Conservation (phyloP, 2,888 invertebrate genomes). For the Tetramorium bicarinatum region DNA sequence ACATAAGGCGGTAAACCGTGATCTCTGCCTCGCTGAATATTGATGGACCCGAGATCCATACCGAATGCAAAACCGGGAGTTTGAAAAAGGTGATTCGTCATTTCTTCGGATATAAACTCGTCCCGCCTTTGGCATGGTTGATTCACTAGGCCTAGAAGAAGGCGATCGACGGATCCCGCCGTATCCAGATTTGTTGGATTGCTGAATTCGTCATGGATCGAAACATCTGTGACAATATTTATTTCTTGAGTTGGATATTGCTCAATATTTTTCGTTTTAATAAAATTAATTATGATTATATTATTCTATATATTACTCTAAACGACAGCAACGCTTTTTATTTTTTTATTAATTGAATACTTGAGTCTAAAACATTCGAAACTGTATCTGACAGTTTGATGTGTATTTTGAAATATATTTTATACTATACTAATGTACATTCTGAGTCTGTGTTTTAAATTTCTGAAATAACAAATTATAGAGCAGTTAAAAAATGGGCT, state of each 20-base stretch:
- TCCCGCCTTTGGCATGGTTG: slow-evolving; percentile 93
- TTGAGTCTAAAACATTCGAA: neutral
- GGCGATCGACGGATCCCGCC: slow-evolving; percentile 92
- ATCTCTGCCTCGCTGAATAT: slow-evolving; percentile 95
- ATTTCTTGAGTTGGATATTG: neutral
- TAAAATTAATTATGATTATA: neutral
- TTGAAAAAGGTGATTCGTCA: slow-evolving; percentile 95
- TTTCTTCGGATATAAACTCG: slow-evolving; percentile 93
- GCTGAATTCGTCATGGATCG: slow-evolving; percentile 92
- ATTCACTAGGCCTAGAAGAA: slow-evolving; percentile 92
- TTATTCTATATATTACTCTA: neutral
- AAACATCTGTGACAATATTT: slow-evolving; percentile 89
- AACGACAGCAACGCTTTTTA: neutral
- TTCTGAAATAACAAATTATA: neutral
- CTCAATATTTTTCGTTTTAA: neutral
- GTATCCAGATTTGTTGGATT: slow-evolving; percentile 90
- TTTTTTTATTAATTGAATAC: neutral
- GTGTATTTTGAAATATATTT: neutral
- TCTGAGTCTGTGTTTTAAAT: neutral
- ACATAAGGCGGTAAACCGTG: slow-evolving; percentile 95
- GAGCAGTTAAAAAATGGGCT: neutral
- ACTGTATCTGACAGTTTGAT: neutral
- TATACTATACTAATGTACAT: neutral
- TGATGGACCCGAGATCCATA: slow-evolving; percentile 95
- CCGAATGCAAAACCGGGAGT: slow-evolving; percentile 91